A percentile compares a stretch with the other conserved stretches of the same genome.
These are phyloP conservation scores for Pasiphila rectangulata DNA, from an alignment of 2,888 invertebrate species.

Conservation along the genomic window DNA sequence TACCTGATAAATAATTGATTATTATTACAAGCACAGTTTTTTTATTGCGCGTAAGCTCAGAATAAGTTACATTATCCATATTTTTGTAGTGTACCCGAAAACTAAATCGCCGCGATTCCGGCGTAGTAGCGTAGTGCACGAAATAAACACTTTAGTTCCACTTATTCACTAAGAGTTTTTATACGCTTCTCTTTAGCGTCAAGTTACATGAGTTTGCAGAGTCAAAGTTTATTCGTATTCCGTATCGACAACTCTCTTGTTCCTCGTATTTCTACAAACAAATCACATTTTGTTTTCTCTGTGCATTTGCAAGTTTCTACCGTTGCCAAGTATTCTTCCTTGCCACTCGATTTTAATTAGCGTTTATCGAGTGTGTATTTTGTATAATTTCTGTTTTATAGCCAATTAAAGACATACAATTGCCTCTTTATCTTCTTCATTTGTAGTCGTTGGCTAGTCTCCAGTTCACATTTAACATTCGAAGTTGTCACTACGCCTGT, in stretches of 20 bases:
- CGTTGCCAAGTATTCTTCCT: conserved; percentile 2
- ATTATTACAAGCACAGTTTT: background rate
- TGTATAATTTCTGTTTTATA: background rate
- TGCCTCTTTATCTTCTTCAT: background rate
- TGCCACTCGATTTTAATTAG: too few species aligned
- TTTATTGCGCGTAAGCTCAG: conserved; percentile 4
- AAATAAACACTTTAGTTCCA: conserved; percentile 14
- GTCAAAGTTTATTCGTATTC: conserved; percentile 7
- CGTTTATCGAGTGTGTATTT: background rate
- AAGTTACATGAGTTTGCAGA: conserved; percentile 20
- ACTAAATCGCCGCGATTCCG: background rate
- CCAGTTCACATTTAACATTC: background rate
- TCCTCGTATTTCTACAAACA: background rate
- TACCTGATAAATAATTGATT: background rate
- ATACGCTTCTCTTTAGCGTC: conserved; percentile 6
- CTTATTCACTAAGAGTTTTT: conserved; percentile 16
- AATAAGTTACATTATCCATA: conserved; percentile 1
- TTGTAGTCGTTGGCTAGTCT: background rate
- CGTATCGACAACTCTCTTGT: conserved; percentile 11
- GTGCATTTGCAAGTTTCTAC: background rate
- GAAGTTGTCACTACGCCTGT: background rate
- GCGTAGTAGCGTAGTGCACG: conserved; percentile 16
- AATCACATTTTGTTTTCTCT: background rate
- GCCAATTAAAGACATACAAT: background rate
- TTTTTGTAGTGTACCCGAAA: conserved; percentile 14